Conservation (phyloP, 2,888 invertebrate species). For the Cataglyphis rosenhaueri region DNA sequence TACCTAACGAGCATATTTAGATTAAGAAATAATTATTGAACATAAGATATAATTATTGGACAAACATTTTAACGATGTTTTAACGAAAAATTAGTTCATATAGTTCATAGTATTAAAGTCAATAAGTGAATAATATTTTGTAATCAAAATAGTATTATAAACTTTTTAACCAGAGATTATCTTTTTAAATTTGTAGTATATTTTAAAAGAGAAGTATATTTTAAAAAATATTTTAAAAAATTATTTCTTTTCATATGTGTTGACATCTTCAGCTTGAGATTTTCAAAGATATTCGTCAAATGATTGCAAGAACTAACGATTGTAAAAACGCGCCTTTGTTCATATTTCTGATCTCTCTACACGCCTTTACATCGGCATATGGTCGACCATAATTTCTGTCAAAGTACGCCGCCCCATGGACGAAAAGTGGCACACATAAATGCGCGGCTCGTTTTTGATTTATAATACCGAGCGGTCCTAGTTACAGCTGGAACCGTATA, state of each 20-base stretch:
- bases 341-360: slow-evolving; percentile 31
- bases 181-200: background rate
- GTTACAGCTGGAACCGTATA: slow-evolving; percentile 60
- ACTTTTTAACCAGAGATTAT: background rate
- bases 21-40: background rate
- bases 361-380: slow-evolving; percentile 31
- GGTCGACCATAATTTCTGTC: slow-evolving; percentile 43
- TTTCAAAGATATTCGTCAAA: slow-evolving; percentile 8
- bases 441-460: slow-evolving; percentile 58
- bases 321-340: slow-evolving; percentile 41
- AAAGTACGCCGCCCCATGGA: slow-evolving; percentile 44
- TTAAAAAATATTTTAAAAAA: background rate
- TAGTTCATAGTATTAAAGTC: background rate
- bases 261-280: background rate
- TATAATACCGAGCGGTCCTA: slow-evolving; percentile 45
- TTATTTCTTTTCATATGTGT: background rate
- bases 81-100: background rate
- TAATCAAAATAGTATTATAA: background rate
- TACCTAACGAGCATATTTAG: background rate
- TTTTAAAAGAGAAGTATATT: background rate
- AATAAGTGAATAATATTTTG: background rate
- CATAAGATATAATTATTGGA: background rate
- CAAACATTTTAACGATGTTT: background rate
- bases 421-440: slow-evolving; percentile 45
- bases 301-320: background rate